phyloP scores from a whole-genome alignment of 1,140 invertebrate genomes.

The Drosophila aff. region DNA sequence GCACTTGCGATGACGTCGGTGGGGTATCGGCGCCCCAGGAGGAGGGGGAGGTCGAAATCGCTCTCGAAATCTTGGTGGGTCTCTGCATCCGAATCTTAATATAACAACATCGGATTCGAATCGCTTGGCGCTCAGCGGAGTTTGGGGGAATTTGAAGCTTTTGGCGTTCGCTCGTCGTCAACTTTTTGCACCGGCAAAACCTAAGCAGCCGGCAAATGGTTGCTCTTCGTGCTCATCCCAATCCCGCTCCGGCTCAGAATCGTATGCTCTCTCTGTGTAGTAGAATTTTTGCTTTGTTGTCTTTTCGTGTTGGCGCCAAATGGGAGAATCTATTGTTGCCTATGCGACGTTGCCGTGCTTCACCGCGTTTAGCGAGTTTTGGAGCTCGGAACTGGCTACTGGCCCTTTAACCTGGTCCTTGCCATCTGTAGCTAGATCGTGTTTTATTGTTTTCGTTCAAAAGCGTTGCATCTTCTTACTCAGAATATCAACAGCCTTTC shows the following conservation, averaged over 20 bases:
- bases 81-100: conserved; percentile 14
- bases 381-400: not conserved
- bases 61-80: conserved; percentile 15
- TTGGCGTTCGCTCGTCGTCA: conserved; percentile 53
- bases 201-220: conserved; percentile 77
- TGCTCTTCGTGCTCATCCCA: conserved; percentile 4
- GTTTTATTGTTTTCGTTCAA: too few species aligned
- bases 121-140: not conserved
- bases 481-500: not conserved
- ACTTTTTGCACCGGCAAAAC: conserved; percentile 71
- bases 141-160: conserved; percentile 49
- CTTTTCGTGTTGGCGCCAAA: conserved; percentile 72
- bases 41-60: conserved; percentile 7
- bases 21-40: conserved; percentile 17
- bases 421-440: not conserved
- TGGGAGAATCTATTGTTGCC: conserved; percentile 44
- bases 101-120: conserved; percentile 3
- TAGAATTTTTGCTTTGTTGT: conserved; percentile 55
- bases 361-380: conserved; percentile 9
- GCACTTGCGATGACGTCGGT: conserved; percentile 42
- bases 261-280: conserved; percentile 25
- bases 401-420: not conserved
- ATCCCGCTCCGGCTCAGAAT: not conserved
- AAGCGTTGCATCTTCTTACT: not conserved
- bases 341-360: conserved; percentile 63